Evolutionary conservation across 2,113 vertebrate genomes (phyloP).

Genomic region (Silurus asotus): DNA sequence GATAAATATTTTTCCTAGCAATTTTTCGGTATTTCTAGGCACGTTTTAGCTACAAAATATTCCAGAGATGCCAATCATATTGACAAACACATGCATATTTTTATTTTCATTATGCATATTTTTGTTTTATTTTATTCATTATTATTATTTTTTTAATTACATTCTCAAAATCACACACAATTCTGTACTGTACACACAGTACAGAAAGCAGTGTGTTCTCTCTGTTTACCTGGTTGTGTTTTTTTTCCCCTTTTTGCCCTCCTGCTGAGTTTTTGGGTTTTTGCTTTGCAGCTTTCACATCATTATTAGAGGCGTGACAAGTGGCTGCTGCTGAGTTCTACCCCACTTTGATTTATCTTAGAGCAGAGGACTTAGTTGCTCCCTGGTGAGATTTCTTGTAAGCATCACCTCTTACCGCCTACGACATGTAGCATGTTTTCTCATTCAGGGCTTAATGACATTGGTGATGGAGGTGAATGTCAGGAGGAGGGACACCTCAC

Average conservation of each 20-base stretch:
- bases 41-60: too few relatives aligned
- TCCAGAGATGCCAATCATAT: too few relatives aligned
- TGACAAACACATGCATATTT: too few relatives aligned
- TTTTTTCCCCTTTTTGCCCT: background rate
- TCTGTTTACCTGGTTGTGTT: background rate
- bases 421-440: background rate
- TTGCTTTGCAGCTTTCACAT: conserved; percentile 24
- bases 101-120: too few relatives aligned
- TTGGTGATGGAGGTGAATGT: background rate
- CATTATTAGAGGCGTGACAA: conserved; percentile 40
- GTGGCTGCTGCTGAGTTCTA: conserved; percentile 17
- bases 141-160: background rate
- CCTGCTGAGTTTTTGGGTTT: background rate
- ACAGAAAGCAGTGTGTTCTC: background rate
- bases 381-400: conserved; percentile 12
- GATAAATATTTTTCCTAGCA: too few relatives aligned
- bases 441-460: conserved; percentile 19
- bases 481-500: background rate
- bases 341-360: background rate
- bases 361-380: background rate
- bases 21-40: too few relatives aligned
- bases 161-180: background rate
- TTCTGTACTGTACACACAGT: background rate
- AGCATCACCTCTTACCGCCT: background rate
- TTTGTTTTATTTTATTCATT: background rate